These are phyloP conservation scores for Corvus hawaiiensis DNA, from an alignment of 2,113 vertebrate genomes.

Conservation along the genomic window DNA sequence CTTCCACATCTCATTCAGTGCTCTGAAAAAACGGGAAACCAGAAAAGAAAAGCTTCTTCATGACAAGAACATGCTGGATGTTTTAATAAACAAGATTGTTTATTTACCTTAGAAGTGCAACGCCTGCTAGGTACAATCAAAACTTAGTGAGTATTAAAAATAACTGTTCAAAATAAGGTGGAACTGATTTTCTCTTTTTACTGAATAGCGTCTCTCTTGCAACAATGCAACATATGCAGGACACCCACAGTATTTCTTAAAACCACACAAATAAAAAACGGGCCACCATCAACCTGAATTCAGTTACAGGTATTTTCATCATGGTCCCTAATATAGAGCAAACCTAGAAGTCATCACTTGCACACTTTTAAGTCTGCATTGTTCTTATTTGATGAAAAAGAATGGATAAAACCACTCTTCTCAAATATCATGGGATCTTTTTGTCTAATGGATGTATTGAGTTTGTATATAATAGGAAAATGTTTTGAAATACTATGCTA, in stretches of 20 bases:
- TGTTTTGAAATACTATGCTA: neutral
- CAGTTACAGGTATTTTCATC: neutral
- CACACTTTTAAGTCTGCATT: neutral
- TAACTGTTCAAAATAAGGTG: neutral
- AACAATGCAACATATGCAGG: neutral
- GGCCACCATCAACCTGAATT: neutral
- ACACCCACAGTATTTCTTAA: neutral
- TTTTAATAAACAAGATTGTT: neutral
- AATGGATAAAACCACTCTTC: neutral
- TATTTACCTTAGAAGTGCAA: neutral
- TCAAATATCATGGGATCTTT: neutral
- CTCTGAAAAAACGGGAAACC: slow-evolving; percentile 71
- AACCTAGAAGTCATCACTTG: neutral
- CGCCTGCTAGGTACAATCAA: neutral
- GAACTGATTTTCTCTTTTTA: neutral
- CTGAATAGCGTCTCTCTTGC: neutral
- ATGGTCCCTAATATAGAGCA: neutral
- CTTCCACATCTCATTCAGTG: slow-evolving; percentile 99
- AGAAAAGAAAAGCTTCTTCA: neutral
- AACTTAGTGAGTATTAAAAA: neutral
- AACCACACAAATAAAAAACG: neutral
- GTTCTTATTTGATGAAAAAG: neutral
- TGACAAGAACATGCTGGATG: neutral
- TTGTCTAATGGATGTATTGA: rapidly evolving
- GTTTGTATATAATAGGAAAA: neutral